phyloP scores from a whole-genome alignment of 2,797 vertebrate genomes.

The Carcharodon carcharias region DNA sequence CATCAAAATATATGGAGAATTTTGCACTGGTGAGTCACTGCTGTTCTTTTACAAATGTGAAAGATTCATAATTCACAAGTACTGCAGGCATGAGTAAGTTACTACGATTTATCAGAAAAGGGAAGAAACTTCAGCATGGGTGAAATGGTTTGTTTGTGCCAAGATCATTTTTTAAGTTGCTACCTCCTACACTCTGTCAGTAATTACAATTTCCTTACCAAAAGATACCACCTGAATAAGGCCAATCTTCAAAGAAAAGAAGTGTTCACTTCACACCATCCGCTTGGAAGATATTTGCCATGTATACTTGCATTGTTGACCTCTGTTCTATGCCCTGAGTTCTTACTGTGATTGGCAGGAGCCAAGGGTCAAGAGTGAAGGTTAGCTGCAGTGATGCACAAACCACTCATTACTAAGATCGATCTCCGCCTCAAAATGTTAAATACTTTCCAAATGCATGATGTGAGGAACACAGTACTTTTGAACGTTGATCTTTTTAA shows the following conservation, averaged over 20 bases:
- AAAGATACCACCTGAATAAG: not conserved
- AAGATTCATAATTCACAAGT: not conserved
- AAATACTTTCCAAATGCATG: conserved; percentile 23
- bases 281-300: not conserved
- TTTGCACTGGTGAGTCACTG: not conserved
- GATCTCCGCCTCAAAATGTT: not conserved
- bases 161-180: not conserved
- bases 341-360: conserved; percentile 24
- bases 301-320: not conserved
- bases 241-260: too few relatives aligned
- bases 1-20: not conserved
- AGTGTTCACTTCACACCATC: not conserved
- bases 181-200: not conserved
- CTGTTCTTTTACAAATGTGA: not conserved
- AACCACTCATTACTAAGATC: conserved; percentile 15
- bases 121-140: not conserved
- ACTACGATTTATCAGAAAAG: too few relatives aligned
- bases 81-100: not conserved
- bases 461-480: conserved; percentile 1
- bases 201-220: not conserved
- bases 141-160: not conserved
- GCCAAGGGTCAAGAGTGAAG: conserved; percentile 3
- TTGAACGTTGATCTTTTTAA: not conserved
- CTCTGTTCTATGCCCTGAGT: conserved; percentile 17
- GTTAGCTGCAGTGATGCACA: not conserved